Base-by-base conservation (phyloP, 2,797 vertebrate species). In the Serranus cabrilla region DNA sequence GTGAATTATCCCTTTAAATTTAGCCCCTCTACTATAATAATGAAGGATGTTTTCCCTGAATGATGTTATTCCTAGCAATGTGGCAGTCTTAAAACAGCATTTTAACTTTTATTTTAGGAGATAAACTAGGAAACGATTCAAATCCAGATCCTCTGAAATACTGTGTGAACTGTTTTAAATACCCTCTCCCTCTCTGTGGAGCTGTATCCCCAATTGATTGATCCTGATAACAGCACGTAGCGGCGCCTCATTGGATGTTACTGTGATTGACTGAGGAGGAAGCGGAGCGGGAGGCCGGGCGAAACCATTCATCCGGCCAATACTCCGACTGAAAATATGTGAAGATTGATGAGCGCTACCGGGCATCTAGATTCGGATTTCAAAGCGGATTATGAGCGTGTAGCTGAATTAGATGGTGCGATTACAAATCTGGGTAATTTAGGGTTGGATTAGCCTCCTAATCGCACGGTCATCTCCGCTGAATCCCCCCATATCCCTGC, bases 341-440 rank as follows among this genome's bases (percentile, higher is more conserved):
- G 1, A 17, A 64, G 73, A 87, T 85, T 55, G 57, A 20, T 5
- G 10, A 17, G 2, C 40, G n/a, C 5, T 14, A 12, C 31, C 11
- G 1, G 7, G 20, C 47, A 42, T 57, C 65, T 13, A 37, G 37
- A 23, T 45, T 51, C n/a, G 16, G 79, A 49, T 84, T 87, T 71
- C 31, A 74, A 72, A 57, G 56, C 59, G 78, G 84, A 82, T 93
- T 85, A 65, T 13, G 57, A n/a, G 2, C 25, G 31, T 54, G 58
- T 37, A 23, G 13, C 4, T 51, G 55, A 87, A 79, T 78, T 83
- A 74, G 51, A 57, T 57, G 25, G 2, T 21, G 18, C 55, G 47
- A 70, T 90, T 84, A 82, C 75, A 67, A 82, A 88, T 92, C 76
- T 27, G 76, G 86, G 65, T 85, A 86, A 93, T 91, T 91, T 76